Conservation (phyloP, 2,888 invertebrate species). For the Drosophila rellima region DNA sequence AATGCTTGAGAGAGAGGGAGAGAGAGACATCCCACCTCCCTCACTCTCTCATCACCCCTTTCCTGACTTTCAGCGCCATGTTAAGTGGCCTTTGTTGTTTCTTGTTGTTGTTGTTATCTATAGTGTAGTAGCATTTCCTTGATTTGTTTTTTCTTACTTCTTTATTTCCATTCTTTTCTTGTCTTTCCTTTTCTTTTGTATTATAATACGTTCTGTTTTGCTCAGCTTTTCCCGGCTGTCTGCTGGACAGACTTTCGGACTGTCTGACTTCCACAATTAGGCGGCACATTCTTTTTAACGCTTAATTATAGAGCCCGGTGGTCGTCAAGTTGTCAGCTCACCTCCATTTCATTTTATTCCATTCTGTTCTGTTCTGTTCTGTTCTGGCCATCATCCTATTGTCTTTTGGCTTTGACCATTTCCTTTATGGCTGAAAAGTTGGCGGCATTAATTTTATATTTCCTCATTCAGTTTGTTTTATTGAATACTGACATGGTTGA, state of each 20-base stretch:
- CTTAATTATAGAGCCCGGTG: constrained; percentile 71
- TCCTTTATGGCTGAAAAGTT: constrained; percentile 58
- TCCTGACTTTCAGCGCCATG: constrained; percentile 47
- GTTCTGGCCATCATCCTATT: constrained; percentile 42
- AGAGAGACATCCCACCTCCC: neutral
- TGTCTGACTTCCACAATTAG: constrained; percentile 62
- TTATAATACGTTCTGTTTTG: constrained; percentile 21
- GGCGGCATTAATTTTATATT: constrained; percentile 67
- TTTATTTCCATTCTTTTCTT: constrained; percentile 15
- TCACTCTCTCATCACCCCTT: neutral
- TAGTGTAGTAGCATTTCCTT: constrained; percentile 52
- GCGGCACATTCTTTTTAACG: constrained; percentile 76
- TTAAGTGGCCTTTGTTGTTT: constrained; percentile 63
- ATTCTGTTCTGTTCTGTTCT: constrained; percentile 8
- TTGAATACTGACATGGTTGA: constrained; percentile 25
- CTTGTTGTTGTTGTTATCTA: constrained; percentile 28
- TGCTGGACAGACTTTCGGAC: constrained; percentile 8
- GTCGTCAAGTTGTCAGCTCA: constrained; percentile 41
- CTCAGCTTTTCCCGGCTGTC: constrained; percentile 26
- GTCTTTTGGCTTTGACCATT: constrained; percentile 69
- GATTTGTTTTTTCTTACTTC: constrained; percentile 33
- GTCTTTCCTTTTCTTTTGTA: constrained; percentile 24
- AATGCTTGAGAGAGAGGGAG: constrained; percentile 38
- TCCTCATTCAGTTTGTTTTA: constrained; percentile 54
- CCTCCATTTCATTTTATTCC: constrained; percentile 18